Evolutionary conservation across 2,888 invertebrate genomes (phyloP).

Genomic region (Chymomyza procnemis): DNA sequence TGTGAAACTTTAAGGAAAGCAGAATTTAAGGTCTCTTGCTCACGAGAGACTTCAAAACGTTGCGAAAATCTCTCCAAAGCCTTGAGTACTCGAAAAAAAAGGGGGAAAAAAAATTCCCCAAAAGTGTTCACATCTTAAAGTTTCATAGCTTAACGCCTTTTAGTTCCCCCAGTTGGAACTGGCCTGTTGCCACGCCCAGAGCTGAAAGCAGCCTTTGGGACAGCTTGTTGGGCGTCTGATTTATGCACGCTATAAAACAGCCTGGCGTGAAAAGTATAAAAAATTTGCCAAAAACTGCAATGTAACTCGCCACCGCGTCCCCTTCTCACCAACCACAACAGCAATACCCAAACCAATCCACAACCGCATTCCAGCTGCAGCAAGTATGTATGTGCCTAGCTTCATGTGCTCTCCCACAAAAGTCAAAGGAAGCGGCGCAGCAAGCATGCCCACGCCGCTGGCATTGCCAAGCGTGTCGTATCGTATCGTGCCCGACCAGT

Average conservation of each 20-base stretch:
- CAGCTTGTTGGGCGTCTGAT: constrained; percentile 10
- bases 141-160: background rate
- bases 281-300: constrained; percentile 2
- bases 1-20: too few relatives aligned
- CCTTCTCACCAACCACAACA: background rate
- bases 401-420: background rate
- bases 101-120: too few relatives aligned
- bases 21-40: too few relatives aligned
- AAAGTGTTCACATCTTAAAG: background rate
- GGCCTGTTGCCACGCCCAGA: background rate
- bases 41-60: too few relatives aligned
- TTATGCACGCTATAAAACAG: constrained; percentile 17
- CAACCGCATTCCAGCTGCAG: background rate
- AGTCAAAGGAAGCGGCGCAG: background rate
- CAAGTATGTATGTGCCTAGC: background rate
- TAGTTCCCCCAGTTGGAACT: background rate
- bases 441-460: background rate
- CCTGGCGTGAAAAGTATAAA: constrained; percentile 13
- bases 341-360: too few relatives aligned
- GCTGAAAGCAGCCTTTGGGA: background rate
- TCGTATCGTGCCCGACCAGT: background rate
- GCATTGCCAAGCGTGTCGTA: background rate
- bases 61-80: too few relatives aligned
- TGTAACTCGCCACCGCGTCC: background rate
- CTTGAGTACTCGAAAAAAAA: too few relatives aligned